phyloP scores from a whole-genome alignment of 1,140 invertebrate species.

The Drosophila oshimai region DNA sequence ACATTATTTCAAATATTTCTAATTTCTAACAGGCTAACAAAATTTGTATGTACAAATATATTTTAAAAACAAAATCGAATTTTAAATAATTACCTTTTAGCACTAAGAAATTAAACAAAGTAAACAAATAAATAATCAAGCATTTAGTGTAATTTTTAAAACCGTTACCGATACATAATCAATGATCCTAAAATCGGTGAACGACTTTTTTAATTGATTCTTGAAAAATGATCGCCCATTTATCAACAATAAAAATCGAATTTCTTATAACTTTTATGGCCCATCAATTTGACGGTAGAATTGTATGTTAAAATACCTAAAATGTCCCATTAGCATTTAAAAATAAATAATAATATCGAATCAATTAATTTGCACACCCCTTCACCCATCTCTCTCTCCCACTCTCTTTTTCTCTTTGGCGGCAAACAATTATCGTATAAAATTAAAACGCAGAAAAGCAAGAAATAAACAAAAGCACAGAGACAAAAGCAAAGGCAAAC shows the following conservation, averaged over 20 bases:
- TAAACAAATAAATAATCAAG: not conserved
- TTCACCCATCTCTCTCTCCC: not conserved
- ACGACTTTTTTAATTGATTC: constrained; percentile 11
- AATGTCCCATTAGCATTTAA: constrained; percentile 39
- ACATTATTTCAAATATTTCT: too few relatives aligned
- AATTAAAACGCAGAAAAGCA: constrained; percentile 64
- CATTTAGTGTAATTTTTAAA: not conserved
- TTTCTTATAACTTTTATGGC: constrained; percentile 37
- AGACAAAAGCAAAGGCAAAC: constrained; percentile 41
- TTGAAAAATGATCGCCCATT: constrained; percentile 20
- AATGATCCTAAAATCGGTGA: not conserved
- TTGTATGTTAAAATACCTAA: constrained; percentile 23
- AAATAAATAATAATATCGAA: constrained; percentile 34
- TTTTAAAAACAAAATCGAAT: too few relatives aligned
- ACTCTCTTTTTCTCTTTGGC: not conserved
- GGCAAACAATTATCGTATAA: constrained; percentile 51
- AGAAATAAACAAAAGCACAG: constrained; percentile 32
- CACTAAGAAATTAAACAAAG: not conserved
- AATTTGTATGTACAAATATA: too few relatives aligned
- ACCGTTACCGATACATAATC: not conserved
- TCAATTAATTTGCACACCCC: constrained; percentile 35
- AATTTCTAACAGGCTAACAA: too few relatives aligned
- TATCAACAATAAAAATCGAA: constrained; percentile 33
- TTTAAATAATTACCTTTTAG: too few relatives aligned
- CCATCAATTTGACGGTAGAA: constrained; percentile 23